Evolutionary conservation across 37 sponge, comb jelly and placozoan genomes (phyloP), one percentile per base, ranked within the genome.

Genomic region (Axinella damicornis): DNA sequence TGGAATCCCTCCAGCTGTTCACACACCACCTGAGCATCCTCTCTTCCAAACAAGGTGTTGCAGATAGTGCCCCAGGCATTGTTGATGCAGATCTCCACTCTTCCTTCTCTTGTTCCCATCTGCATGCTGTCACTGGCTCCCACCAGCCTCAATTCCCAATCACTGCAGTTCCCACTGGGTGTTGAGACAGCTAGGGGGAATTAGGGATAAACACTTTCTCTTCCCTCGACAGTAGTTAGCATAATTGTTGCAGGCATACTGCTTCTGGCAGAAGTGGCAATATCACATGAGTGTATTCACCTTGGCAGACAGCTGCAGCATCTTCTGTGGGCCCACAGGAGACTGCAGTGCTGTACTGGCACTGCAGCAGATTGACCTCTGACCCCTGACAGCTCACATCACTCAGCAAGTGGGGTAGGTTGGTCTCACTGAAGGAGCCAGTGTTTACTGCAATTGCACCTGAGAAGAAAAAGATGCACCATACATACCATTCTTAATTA

Each of bases 261-360:
- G n/a, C n/a, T n/a, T n/a, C n/a, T n/a, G n/a, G n/a, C n/a, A n/a
- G n/a, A n/a, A n/a, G n/a, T n/a, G n/a, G n/a, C n/a, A n/a, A n/a
- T n/a, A n/a, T n/a, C n/a, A n/a, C n/a, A n/a, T n/a, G n/a, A n/a
- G n/a, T n/a, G n/a, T n/a, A n/a, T n/a, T 1, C 33, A 82, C 83
- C 60, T 82, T 82, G 83, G 54, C 83, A 82, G 55, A 81, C 38
- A 2, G 69, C 58, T 33, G 57, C 82, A 60, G 83, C 83, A 60
- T 60, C 83, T 57, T 72, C 83, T 25, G 17, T 21, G 19, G 31
- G 18, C 38, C 35, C 19, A 72, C 83, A 82, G 2, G 18, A 16
- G 36, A 16, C 18, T 4, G 74, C 60, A n/a, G 25, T 20, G n/a
- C 5, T 56, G 34, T 33, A n/a, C 17, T n/a, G 63, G 33, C 83